phyloP scores from a whole-genome alignment of 2,797 vertebrate genomes.

The Xiphophorus birchmanni region DNA sequence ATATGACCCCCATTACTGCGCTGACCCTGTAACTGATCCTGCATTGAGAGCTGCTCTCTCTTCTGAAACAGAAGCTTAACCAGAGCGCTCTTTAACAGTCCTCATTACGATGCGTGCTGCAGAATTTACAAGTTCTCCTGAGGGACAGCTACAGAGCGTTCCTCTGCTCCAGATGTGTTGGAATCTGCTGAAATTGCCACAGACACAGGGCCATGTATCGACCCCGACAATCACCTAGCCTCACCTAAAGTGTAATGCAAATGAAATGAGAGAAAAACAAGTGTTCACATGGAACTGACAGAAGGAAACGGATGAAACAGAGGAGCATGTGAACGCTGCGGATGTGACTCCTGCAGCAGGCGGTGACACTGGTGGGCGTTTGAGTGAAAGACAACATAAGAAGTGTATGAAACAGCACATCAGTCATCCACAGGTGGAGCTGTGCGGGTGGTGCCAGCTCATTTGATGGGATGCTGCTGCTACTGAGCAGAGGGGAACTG shows the following conservation, averaged over 20 bases:
- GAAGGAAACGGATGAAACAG: constrained; percentile 36
- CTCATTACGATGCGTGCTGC: constrained; percentile 83
- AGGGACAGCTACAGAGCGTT: constrained; percentile 55
- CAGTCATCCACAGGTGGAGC: constrained; percentile 68
- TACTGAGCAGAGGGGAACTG: constrained; percentile 25
- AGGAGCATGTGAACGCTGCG: constrained; percentile 46
- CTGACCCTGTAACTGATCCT: neutral
- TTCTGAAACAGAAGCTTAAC: neutral
- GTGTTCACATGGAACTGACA: constrained; percentile 19
- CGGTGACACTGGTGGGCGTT: constrained; percentile 60
- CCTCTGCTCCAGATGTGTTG: constrained; percentile 16
- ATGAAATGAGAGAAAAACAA: constrained; percentile 27
- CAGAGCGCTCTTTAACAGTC: constrained; percentile 24
- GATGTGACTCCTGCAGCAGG: constrained; percentile 73
- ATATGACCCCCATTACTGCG: neutral
- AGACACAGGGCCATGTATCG: constrained; percentile 23
- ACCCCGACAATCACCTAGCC: constrained; percentile 20
- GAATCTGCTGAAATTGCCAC: neutral
- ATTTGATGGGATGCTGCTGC: constrained; percentile 41
- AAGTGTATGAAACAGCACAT: constrained; percentile 66
- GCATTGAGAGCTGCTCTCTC: neutral
- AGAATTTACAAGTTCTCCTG: constrained; percentile 49
- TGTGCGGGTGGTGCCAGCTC: constrained; percentile 55
- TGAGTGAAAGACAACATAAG: constrained; percentile 58
- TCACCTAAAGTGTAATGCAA: constrained; percentile 48